Percentiles rank a stretch among this genome's conserved stretches.
Evolutionary conservation across 2,113 vertebrate genomes (phyloP).

Genomic region (Piliocolobus tephrosceles): DNA sequence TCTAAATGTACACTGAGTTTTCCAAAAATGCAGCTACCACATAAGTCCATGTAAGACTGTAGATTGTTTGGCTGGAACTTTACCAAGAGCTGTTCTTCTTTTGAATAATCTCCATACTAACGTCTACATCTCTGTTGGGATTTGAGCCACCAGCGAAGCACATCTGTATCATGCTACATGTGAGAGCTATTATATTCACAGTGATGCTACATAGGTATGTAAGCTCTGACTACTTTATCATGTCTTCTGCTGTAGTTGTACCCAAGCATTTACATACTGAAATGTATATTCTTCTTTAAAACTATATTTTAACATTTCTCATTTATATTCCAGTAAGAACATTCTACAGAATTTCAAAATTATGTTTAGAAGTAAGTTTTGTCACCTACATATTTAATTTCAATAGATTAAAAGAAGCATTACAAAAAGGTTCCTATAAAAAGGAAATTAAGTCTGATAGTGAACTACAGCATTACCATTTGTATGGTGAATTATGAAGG

Average conservation of each 20-base stretch:
- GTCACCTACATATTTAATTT: background rate
- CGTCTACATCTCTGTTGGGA: background rate
- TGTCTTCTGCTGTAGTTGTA: background rate
- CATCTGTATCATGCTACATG: background rate
- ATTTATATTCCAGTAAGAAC: background rate
- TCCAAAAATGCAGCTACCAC: background rate
- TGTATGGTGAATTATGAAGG: background rate
- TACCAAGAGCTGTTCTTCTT: slow-evolving; percentile 25
- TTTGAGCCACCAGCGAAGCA: background rate
- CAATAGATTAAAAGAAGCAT: background rate
- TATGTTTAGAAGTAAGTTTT: background rate
- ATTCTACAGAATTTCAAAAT: background rate
- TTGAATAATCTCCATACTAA: slow-evolving; percentile 17
- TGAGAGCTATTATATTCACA: background rate
- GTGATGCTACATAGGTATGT: fast-evolving
- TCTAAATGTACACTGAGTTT: background rate
- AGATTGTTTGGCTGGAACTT: background rate
- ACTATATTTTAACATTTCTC: background rate
- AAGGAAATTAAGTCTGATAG: background rate
- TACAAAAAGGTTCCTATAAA: background rate
- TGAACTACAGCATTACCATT: background rate
- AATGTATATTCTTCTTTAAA: background rate
- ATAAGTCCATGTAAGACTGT: background rate
- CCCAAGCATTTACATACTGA: background rate
- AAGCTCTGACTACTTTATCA: background rate